Percentiles rank a stretch among this genome's conserved stretches.
Conservation (phyloP, 1,140 invertebrate species). For the Geopemphigus sp. region DNA sequence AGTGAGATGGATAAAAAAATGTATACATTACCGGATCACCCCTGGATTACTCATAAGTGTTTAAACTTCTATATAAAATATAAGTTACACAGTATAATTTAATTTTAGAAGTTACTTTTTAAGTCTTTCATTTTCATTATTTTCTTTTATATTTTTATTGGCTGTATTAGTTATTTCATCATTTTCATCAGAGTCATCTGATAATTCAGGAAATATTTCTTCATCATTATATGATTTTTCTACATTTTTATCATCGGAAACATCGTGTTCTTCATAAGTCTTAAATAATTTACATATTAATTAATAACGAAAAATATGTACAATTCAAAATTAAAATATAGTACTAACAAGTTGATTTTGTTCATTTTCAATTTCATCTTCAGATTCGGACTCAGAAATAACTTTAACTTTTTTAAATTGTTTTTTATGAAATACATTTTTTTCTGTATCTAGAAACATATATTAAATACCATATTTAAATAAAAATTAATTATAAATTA, state of each 20-base stretch:
- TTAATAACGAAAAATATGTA: neutral
- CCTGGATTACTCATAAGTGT: too few relatives aligned
- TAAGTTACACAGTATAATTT: too few relatives aligned
- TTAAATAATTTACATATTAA: neutral
- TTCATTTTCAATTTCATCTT: constrained; percentile 6
- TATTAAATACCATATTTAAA: neutral
- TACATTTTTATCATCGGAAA: constrained; percentile 7
- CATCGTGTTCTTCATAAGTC: neutral
- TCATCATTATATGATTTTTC: neutral
- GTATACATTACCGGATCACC: too few relatives aligned
- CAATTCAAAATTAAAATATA: neutral
- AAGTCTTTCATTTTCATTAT: too few relatives aligned
- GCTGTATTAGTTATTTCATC: too few relatives aligned
- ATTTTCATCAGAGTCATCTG: constrained; percentile 39
- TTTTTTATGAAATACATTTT: neutral
- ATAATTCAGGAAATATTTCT: constrained; percentile 30
- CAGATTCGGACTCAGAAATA: constrained; percentile 17
- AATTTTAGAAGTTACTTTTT: too few relatives aligned
- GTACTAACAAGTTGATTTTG: neutral
- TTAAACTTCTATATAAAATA: too few relatives aligned
- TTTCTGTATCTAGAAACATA: neutral
- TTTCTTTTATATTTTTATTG: too few relatives aligned
- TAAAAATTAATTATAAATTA: neutral
- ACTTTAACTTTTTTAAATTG: constrained; percentile 34
- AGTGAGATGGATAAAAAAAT: too few relatives aligned